Evolutionary conservation across 2,888 invertebrate genomes (phyloP), one percentile per base, ranked within the genome.

Genomic region (Pristionchus entomophagus): DNA sequence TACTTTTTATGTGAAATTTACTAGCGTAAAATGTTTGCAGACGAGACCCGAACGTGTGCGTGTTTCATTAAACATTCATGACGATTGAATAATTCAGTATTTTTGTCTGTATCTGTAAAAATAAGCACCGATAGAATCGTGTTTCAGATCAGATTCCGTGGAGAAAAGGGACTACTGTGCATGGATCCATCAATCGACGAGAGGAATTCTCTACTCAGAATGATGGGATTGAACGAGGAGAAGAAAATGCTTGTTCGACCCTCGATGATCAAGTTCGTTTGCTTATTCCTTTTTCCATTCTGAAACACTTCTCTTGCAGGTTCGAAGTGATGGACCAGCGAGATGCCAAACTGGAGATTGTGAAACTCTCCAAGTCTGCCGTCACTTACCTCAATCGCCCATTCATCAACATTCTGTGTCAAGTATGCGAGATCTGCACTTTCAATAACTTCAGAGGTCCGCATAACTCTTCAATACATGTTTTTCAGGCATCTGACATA

Each of bases 381-480:
- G 87, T 89, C 0, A 89, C 93, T 17, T 88, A 90, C 62, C 90
- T 94, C 69, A 94, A 94, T 88, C 92, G 92, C 78, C 94, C 94
- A 26, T 91, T 93, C 53, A 93, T 94, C 86, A 92, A 93, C 86
- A 91, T 94, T 77, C 87, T 94, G 56, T 93, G 93, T 87, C 93
- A 93, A 86, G 92, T 92, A 19, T 59, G 45, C 8, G 45, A 45
- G 45, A 45, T 10, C n/a, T 6, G 45, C 45, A 45, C 45, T 10
- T 6, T 14, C 45, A 45, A 10, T 45, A 45, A 14, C 14, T 6
- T 10, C 14, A 10, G 45, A 6, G 14, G 45, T 45, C 45, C 45
- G 8, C 45, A 14, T n/a, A n/a, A n/a, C n/a, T n/a, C n/a, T n/a
- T n/a, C n/a, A n/a, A n/a, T n/a, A n/a, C n/a, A n/a, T n/a, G n/a